Conservation (phyloP, 2,113 vertebrate genomes). For the Phrynocephalus versicolor region DNA sequence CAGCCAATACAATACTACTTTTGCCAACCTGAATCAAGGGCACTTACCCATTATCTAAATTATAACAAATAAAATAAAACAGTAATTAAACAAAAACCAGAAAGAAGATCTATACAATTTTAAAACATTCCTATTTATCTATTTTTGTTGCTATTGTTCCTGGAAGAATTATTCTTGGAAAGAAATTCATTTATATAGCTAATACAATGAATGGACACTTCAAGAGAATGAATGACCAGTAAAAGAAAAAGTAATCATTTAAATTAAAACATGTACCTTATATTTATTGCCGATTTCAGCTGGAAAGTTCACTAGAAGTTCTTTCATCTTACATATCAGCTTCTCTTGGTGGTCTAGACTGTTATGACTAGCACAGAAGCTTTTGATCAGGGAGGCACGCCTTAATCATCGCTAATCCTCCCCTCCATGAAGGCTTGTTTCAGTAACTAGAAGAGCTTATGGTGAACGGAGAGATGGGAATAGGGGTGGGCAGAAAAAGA, state of each 20-base stretch:
- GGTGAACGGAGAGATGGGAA: neutral
- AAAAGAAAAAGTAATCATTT: neutral
- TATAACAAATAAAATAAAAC: too few species aligned
- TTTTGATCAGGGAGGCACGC: constrained; percentile 4
- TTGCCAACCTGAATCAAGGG: neutral
- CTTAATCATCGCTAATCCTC: constrained; percentile 11
- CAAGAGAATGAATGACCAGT: constrained; percentile 19
- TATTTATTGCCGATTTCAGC: constrained; percentile 11
- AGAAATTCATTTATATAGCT: neutral
- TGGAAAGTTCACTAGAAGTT: constrained; percentile 15
- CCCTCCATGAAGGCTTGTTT: constrained; percentile 8
- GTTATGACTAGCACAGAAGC: constrained; percentile 29
- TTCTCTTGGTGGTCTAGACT: constrained; percentile 26
- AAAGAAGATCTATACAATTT: too few species aligned
- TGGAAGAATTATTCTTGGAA: neutral
- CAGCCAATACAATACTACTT: neutral
- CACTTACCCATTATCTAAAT: neutral
- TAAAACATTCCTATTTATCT: too few species aligned
- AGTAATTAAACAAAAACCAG: too few species aligned
- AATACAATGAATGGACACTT: neutral
- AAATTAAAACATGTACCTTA: neutral
- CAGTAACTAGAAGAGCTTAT: constrained; percentile 12
- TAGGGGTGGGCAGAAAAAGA: neutral
- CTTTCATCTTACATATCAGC: constrained; percentile 9
- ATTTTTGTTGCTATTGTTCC: neutral